These are phyloP conservation scores for Drosophila incognita DNA, from an alignment of 2,888 invertebrate genomes.

Conservation along the genomic window DNA sequence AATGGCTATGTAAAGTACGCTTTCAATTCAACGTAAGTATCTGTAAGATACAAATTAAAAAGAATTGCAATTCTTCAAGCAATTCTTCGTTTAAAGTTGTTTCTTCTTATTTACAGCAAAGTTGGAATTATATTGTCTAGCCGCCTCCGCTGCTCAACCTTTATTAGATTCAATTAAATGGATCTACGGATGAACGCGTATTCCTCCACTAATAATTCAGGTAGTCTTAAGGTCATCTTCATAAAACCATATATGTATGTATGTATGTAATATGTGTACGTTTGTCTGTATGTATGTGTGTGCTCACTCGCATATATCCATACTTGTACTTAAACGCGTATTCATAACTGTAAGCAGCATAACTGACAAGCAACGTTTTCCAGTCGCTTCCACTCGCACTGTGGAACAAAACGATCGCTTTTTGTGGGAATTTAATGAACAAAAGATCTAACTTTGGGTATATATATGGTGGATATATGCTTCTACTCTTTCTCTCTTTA, in stretches of 20 bases:
- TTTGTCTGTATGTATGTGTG: no score
- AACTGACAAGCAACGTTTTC: constrained; percentile 29
- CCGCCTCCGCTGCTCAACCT: neutral
- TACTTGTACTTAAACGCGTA: constrained; percentile 24
- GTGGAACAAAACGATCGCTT: neutral
- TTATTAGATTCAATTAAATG: constrained; percentile 34
- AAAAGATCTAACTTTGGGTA: neutral
- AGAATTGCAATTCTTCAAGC: neutral
- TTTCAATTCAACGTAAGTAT: neutral
- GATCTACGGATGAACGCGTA: constrained; percentile 11
- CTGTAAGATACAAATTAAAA: neutral
- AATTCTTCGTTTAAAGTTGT: neutral
- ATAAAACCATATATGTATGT: constrained; percentile 25
- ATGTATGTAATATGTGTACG: neutral
- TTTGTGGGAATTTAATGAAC: neutral
- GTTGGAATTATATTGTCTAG: neutral
- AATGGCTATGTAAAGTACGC: neutral
- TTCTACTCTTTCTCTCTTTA: neutral
- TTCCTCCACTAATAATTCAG: constrained; percentile 29
- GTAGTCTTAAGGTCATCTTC: constrained; percentile 39
- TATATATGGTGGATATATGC: neutral
- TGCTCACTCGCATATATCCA: constrained; percentile 8
- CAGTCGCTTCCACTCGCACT: constrained; percentile 40
- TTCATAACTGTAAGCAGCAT: constrained; percentile 49
- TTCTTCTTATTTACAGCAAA: neutral